Evolutionary conservation across 2,888 invertebrate species (phyloP), one percentile per base, ranked within the genome.

Genomic region (Spodoptera littoralis): DNA sequence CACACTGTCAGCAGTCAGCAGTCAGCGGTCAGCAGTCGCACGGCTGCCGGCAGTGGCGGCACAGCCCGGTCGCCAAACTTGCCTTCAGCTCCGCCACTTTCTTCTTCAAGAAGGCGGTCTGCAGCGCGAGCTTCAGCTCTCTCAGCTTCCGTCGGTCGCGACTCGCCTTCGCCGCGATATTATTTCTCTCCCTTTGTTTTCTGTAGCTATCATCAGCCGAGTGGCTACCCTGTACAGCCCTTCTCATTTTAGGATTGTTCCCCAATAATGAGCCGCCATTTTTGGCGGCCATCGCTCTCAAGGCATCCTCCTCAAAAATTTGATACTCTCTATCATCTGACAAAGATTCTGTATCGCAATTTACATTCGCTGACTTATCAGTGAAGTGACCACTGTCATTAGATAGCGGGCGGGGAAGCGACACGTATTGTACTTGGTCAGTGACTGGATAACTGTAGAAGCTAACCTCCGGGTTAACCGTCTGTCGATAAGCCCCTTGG

Each of bases 121-220:
- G 95, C 46, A 99, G 97, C 0, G 98, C 98, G 55, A 99, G 97
- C 80, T 98, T 98, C 76, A 99, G 98, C 88, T 99, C 99, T 83
- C 98, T 98, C 36, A 97, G 96, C 76, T 98, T 95, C 60, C 99
- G 95, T 1, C 98, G 96, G 84, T 99, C 99, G 12, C 99, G 95
- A 0, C 98, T 98, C 76, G 98, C 95, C 88, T 99, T 99, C 0
- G 99, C 99, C 0, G 99, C 99, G 72, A 97, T 98, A 88, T 99
- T 99, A 88, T 99, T 99, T 86, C 98, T 98, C 73, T 97, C 96
- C 3, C 99, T 93, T 57, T 98, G 96, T 84, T 98, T 98, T 95
- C 97, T 97, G 85, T 99, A 99, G 0, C 97, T 96, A 86, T 98
- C 98, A 81, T 97, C 88, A 95, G 60, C 90, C 88, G 81, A 72